Conservation (phyloP, 1,140 invertebrate species). For the Hycleus phaleratus region DNA sequence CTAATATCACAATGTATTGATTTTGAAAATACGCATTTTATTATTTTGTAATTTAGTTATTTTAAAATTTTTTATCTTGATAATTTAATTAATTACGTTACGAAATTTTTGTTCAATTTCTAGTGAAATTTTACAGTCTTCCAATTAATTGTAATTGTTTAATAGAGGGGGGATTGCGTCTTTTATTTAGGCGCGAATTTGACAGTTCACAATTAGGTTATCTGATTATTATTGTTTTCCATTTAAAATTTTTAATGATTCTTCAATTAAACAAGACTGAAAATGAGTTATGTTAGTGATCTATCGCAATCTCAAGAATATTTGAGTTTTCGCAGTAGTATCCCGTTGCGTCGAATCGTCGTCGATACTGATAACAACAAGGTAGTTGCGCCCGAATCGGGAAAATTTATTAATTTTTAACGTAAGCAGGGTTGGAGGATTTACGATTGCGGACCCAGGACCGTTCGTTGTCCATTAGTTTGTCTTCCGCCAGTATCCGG, state of each 20-base stretch:
- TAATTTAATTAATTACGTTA: too few species aligned
- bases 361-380: slow-evolving; percentile 72
- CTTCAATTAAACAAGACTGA: neutral
- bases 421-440: slow-evolving; percentile 70
- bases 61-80: too few species aligned
- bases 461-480: slow-evolving; percentile 68
- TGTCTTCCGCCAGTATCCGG: slow-evolving; percentile 85
- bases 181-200: too few species aligned
- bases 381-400: slow-evolving; percentile 39
- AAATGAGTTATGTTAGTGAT: slow-evolving; percentile 61
- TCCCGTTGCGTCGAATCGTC: slow-evolving; percentile 72
- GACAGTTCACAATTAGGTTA: too few species aligned
- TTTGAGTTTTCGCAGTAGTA: slow-evolving; percentile 74
- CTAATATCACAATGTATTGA: too few species aligned
- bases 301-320: slow-evolving; percentile 73
- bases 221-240: too few species aligned
- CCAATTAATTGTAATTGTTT: too few species aligned
- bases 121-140: too few species aligned
- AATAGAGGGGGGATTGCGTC: too few species aligned
- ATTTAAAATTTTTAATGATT: neutral
- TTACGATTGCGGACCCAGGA: slow-evolving; percentile 80
- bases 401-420: slow-evolving; percentile 3
- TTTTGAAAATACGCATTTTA: too few species aligned
- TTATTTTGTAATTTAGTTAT: too few species aligned
- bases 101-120: too few species aligned